Evolutionary conservation across 2,797 vertebrate species (phyloP).

Genomic region (Tenualosa ilisha): DNA sequence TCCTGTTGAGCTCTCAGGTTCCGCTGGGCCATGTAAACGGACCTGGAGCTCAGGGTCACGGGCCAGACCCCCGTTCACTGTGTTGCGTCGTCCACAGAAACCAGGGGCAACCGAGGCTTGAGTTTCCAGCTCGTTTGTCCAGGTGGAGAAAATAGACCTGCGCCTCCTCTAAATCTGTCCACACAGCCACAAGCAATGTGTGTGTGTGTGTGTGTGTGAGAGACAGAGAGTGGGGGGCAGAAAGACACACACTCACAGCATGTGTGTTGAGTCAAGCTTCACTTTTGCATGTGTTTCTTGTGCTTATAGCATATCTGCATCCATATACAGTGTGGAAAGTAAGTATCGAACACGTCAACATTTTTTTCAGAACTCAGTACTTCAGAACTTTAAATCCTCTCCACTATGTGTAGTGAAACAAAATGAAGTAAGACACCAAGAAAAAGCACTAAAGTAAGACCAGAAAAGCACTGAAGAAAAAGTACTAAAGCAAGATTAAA

Average conservation of each 20-base stretch:
- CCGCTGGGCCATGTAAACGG: neutral
- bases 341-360: too few species aligned
- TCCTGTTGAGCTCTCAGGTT: neutral
- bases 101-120: slow-evolving; percentile 50
- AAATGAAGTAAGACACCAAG: too few species aligned
- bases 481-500: too few species aligned
- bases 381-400: too few species aligned
- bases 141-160: slow-evolving; percentile 78
- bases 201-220: neutral
- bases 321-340: neutral
- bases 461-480: too few species aligned
- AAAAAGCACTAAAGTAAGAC: too few species aligned
- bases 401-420: too few species aligned
- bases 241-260: neutral
- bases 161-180: slow-evolving; percentile 72
- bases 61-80: slow-evolving; percentile 19
- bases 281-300: neutral
- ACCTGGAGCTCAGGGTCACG: neutral
- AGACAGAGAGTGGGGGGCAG: neutral
- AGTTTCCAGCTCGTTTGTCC: slow-evolving; percentile 71
- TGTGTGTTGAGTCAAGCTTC: too few species aligned
- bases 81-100: neutral
- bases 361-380: too few species aligned
- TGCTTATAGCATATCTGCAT: neutral
- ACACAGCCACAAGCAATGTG: slow-evolving; percentile 37